Evolutionary conservation across 2,797 vertebrate genomes (phyloP), one percentile per base, ranked within the genome.

Genomic region (Hephaestus fuliginosus): DNA sequence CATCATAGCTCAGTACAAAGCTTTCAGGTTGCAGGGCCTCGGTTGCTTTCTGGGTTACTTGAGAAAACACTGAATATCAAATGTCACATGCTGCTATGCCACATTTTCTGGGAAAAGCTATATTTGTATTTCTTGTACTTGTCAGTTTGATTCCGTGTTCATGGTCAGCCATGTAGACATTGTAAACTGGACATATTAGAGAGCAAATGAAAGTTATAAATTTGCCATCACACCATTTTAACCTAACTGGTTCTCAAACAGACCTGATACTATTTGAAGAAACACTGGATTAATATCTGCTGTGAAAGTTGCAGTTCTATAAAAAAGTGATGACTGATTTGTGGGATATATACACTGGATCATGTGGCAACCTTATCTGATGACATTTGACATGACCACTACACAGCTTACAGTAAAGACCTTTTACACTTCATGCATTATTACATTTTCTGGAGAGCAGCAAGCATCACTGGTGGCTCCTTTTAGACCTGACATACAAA

Each of bases 1-100:
- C 87, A 78, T 91, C 90, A 91, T 67, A 64, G 25, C 61, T 75
- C 70, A 64, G 64, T 33, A 51, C 17, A 51, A 77, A 82, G 25
- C 33, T 20, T 43, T 56, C 25, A 63, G 17, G 30, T 65, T 43
- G 77, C 56, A 71, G 57, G 46, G 22, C 20, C 39, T 25, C 0
- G 48, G 11, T 30, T 2, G 28, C 2, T 43, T 14, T 36, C 62
- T 48, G 11, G 63, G 11, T 86, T 72, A 68, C 73, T 48, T 25
- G 9, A 12, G 20, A 65, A 64, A 76, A 67, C 49, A 30, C 7
- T 55, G 1, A 17, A 48, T 41, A 74, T 81, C 51, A 69, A 65
- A 80, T 74, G 48, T 70, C 52, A 70, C 33, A 67, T 52, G 9
- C 39, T 46, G 8, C 12, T 17, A 64, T 9, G 43, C 1, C 20